These are phyloP conservation scores for Aleiodes testaceus DNA, from an alignment of 2,888 invertebrate species.

Conservation along the genomic window DNA sequence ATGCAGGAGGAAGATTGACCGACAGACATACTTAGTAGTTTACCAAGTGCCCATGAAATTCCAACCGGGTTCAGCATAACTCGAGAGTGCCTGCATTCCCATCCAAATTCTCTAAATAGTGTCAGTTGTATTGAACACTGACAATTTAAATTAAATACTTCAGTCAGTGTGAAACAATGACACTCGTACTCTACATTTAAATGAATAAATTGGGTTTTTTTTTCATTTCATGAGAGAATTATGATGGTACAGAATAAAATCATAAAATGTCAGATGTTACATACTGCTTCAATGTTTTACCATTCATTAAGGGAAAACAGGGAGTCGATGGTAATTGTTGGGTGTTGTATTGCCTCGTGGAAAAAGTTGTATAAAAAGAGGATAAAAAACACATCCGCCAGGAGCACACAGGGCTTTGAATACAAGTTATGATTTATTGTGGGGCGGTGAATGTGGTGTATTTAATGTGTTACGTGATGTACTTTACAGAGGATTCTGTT, in stretches of 20 bases:
- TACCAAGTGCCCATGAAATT: background rate
- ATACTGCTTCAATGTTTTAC: background rate
- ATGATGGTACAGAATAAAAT: background rate
- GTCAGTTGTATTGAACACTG: background rate
- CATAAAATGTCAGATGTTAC: background rate
- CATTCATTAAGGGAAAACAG: constrained; percentile 4
- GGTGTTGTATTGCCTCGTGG: background rate
- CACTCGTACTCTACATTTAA: background rate
- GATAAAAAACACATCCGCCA: background rate
- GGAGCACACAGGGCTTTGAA: background rate
- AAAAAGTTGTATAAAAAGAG: background rate
- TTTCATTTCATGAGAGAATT: background rate
- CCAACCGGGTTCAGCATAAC: background rate
- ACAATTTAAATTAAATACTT: background rate
- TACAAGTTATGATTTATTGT: constrained; percentile 6
- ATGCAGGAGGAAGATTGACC: background rate
- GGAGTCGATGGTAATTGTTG: constrained; percentile 25
- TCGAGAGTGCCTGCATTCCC: constrained; percentile 3
- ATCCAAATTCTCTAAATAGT: constrained; percentile 18
- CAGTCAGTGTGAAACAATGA: too few relatives aligned
- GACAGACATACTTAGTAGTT: background rate
- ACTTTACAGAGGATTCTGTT: constrained; percentile 8
- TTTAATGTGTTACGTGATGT: constrained; percentile 21
- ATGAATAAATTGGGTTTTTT: background rate
- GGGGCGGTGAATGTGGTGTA: constrained; percentile 7